Conservation (phyloP, 2,113 vertebrate species). For the Heloderma charlesbogerti region DNA sequence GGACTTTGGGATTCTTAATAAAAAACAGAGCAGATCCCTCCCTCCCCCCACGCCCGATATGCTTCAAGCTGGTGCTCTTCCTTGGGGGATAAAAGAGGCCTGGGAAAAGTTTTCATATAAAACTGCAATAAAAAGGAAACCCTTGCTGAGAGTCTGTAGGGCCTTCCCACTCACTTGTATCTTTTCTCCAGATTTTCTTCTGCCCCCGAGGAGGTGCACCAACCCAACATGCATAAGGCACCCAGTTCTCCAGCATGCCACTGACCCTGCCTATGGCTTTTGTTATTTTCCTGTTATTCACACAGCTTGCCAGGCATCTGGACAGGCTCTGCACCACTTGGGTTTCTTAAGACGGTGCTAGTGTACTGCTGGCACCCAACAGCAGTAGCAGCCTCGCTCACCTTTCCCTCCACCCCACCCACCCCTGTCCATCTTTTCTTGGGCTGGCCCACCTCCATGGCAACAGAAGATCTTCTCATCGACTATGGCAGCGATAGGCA, state of each 20-base stretch:
- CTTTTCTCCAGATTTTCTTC: neutral
- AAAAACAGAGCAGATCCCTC: neutral
- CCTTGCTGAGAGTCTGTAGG: too few species aligned
- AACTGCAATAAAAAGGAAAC: neutral
- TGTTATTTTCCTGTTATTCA: neutral
- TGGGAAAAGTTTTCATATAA: neutral
- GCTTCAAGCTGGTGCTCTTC: neutral
- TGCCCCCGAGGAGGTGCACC: neutral
- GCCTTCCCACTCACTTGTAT: neutral
- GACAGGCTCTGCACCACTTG: neutral
- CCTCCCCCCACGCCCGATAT: neutral
- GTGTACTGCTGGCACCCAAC: too few species aligned
- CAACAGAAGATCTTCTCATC: constrained; percentile 99
- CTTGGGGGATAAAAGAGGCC: neutral
- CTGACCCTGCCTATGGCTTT: neutral
- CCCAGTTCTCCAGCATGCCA: neutral
- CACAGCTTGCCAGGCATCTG: neutral
- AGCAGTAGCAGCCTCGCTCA: neutral
- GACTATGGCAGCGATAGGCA: constrained; percentile 95
- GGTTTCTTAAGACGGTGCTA: neutral
- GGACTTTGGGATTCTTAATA: neutral
- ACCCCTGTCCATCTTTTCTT: neutral
- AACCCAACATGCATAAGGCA: neutral
- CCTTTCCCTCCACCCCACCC: neutral
- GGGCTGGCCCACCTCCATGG: constrained; percentile 88